phyloP scores from a whole-genome alignment of 2,113 vertebrate species.

The Lamprotornis superbus region DNA sequence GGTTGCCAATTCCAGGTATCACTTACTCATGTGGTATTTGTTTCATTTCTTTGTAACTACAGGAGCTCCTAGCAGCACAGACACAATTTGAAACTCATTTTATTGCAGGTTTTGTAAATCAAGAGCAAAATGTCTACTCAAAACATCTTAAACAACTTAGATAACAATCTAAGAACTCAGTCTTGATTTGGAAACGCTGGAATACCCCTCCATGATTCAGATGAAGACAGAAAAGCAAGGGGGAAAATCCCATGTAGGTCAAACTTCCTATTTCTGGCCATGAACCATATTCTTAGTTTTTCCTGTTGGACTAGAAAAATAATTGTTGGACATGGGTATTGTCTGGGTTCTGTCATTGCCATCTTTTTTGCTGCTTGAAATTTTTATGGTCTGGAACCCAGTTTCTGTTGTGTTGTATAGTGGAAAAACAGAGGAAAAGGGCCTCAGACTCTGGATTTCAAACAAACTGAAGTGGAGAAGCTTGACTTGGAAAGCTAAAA shows the following conservation, averaged over 20 bases:
- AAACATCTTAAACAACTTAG: not conserved
- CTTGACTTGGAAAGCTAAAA: constrained; percentile 30
- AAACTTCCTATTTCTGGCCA: not conserved
- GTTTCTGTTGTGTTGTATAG: constrained; percentile 1
- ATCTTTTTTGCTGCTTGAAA: constrained; percentile 30
- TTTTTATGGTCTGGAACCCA: constrained; percentile 52
- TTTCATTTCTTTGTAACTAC: not conserved
- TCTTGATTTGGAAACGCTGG: constrained; percentile 10
- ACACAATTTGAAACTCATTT: not conserved
- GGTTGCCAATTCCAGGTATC: not conserved
- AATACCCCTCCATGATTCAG: not conserved
- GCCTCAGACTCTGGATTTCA: constrained; percentile 1
- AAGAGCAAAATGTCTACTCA: not conserved
- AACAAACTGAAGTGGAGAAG: not conserved
- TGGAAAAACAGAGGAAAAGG: constrained; percentile 26
- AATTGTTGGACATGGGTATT: constrained; percentile 34
- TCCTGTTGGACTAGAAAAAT: not conserved
- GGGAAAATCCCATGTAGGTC: constrained; percentile 25
- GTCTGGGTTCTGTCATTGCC: constrained; percentile 47
- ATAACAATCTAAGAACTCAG: not conserved
- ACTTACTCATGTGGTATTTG: not conserved
- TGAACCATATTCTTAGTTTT: not conserved
- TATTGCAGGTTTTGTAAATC: not conserved
- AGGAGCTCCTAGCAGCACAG: not conserved
- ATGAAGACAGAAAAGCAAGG: not conserved